phyloP scores from a whole-genome alignment of 2,888 invertebrate species.

The Eumacrocentrus americanus region DNA sequence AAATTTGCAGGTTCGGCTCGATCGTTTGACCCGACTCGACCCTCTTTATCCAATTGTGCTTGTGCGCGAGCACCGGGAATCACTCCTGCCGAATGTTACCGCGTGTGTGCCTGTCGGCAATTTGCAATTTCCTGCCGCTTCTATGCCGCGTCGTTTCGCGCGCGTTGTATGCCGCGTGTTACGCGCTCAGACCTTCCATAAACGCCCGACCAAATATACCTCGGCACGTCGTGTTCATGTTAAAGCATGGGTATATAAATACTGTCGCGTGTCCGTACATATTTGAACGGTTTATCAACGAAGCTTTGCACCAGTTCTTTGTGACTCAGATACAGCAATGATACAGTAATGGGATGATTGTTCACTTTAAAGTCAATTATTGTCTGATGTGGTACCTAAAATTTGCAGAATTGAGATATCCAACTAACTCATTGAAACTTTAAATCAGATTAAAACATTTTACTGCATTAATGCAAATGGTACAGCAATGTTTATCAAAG shows the following conservation, averaged over 20 bases:
- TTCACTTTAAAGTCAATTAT: no score
- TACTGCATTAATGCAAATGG: no score
- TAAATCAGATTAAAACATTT: no score
- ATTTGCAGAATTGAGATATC: no score
- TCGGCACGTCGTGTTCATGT: not conserved
- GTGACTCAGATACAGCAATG: no score
- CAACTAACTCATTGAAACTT: no score
- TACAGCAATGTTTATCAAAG: no score
- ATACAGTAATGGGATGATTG: no score
- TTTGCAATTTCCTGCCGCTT: conserved; percentile 57
- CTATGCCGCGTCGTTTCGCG: conserved; percentile 27
- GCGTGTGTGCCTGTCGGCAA: conserved; percentile 47
- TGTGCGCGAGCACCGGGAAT: conserved; percentile 17
- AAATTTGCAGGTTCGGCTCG: conserved; percentile 49
- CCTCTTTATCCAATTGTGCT: conserved; percentile 20
- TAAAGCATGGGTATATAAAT: conserved; percentile 15
- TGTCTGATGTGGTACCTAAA: no score
- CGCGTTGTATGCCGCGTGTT: conserved; percentile 18
- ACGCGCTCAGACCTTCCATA: conserved; percentile 20
- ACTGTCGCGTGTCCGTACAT: no score
- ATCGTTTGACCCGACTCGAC: conserved; percentile 4
- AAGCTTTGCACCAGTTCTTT: no score
- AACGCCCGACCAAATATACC: not conserved
- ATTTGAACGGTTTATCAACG: no score
- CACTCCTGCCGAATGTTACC: conserved; percentile 26